Evolutionary conservation across 2,113 vertebrate genomes (phyloP).

Genomic region (Marcusenius ussheri): DNA sequence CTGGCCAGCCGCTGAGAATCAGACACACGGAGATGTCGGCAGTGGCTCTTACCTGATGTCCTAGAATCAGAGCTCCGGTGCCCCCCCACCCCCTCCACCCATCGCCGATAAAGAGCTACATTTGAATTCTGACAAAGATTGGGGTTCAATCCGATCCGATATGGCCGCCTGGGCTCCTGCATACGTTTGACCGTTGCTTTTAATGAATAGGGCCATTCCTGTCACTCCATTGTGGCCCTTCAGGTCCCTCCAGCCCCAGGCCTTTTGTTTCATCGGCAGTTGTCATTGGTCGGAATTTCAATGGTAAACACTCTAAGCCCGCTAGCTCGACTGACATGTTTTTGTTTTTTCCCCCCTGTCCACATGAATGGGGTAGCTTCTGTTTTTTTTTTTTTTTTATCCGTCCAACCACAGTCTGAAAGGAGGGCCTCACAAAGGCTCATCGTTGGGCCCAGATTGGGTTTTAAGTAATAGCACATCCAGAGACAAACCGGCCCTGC

Average conservation of each 20-base stretch:
- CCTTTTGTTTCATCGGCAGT: slow-evolving; percentile 22
- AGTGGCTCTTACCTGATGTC: neutral
- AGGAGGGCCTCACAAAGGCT: slow-evolving; percentile 16
- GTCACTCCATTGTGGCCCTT: slow-evolving; percentile 3
- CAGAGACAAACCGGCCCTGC: neutral
- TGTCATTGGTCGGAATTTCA: slow-evolving; percentile 25
- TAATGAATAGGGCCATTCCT: slow-evolving; percentile 21
- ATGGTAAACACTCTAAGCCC: slow-evolving; percentile 23
- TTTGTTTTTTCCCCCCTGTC: slow-evolving; percentile 10
- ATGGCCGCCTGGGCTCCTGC: neutral
- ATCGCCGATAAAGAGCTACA: slow-evolving; percentile 5
- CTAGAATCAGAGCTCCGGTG: neutral
- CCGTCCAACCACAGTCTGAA: slow-evolving; percentile 10
- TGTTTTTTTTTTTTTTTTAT: slow-evolving; percentile 10
- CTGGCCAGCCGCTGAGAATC: neutral
- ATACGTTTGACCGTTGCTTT: slow-evolving; percentile 11
- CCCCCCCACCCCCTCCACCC: neutral
- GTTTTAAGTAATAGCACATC: slow-evolving; percentile 16
- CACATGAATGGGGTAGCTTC: slow-evolving; percentile 17
- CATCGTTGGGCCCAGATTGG: neutral
- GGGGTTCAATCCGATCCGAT: neutral
- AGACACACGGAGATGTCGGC: neutral
- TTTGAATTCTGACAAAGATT: slow-evolving; percentile 13
- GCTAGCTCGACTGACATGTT: slow-evolving; percentile 17
- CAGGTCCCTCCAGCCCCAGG: slow-evolving; percentile 10